Evolutionary conservation across 1,140 invertebrate genomes (phyloP).

Genomic region (Periplaneta americana): DNA sequence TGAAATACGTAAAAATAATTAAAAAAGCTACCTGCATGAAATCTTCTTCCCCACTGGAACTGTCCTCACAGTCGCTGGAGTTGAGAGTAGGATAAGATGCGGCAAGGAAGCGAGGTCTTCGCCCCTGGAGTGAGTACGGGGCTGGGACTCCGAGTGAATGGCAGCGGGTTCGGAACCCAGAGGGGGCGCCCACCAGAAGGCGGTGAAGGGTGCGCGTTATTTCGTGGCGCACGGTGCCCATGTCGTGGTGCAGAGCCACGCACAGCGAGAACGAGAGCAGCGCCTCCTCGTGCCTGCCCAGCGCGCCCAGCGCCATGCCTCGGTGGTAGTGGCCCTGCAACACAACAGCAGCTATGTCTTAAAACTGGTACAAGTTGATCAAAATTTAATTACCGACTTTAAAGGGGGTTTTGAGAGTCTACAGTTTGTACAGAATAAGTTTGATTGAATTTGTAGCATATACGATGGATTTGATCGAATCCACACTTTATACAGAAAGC

Average conservation of each 20-base stretch:
- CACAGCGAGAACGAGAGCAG: slow-evolving; percentile 56
- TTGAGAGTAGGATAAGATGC: background rate
- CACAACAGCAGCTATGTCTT: background rate
- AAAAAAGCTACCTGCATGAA: slow-evolving; percentile 33
- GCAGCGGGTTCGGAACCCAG: slow-evolving; percentile 7
- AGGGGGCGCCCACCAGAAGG: background rate
- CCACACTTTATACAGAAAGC: too few relatives aligned
- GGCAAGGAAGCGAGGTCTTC: slow-evolving; percentile 38
- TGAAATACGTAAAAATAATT: background rate
- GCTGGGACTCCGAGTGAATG: background rate
- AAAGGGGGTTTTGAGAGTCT: too few relatives aligned
- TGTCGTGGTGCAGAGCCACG: slow-evolving; percentile 48
- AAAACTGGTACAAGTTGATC: too few relatives aligned
- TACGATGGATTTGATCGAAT: background rate
- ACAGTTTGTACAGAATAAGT: too few relatives aligned
- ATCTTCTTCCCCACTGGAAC: slow-evolving; percentile 41
- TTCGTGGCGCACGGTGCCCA: slow-evolving; percentile 34
- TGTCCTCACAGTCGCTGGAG: slow-evolving; percentile 33
- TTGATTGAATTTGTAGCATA: background rate
- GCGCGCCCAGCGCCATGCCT: slow-evolving; percentile 52
- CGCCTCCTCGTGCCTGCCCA: slow-evolving; percentile 62
- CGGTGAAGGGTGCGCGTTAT: background rate
- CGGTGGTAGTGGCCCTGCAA: slow-evolving; percentile 60
- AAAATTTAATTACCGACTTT: too few relatives aligned
- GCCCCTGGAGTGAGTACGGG: background rate